Conservation (phyloP, 1,140 invertebrate genomes). For the Apis cerana region DNA sequence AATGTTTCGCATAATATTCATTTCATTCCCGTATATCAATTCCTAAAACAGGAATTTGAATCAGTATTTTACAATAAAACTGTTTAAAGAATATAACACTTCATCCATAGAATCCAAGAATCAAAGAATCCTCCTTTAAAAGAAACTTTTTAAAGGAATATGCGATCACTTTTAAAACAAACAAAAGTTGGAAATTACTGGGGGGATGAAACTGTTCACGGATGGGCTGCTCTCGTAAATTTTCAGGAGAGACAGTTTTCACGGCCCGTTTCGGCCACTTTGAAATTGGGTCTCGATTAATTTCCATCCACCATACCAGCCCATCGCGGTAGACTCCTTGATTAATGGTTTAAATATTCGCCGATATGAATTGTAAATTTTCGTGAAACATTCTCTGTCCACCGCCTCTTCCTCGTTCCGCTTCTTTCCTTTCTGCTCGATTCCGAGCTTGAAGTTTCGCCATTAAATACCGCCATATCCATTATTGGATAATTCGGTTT, state of each 20-base stretch:
- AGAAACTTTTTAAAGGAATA: no score
- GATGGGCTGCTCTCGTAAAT: not conserved
- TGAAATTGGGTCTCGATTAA: constrained; percentile 66
- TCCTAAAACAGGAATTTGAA: no score
- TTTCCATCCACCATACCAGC: constrained; percentile 63
- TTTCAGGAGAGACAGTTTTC: constrained; percentile 23
- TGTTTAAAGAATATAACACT: not conserved
- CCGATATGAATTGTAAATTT: constrained; percentile 76
- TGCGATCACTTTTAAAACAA: not conserved
- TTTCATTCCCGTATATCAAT: no score
- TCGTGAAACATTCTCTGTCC: constrained; percentile 49
- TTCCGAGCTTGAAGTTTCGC: constrained; percentile 19
- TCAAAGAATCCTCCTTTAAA: not conserved
- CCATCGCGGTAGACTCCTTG: constrained; percentile 60
- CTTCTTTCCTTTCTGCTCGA: not conserved
- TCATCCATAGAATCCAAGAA: not conserved
- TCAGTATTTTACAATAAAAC: not conserved
- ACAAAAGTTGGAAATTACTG: not conserved
- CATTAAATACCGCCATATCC: constrained; percentile 42
- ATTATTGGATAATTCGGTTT: not conserved
- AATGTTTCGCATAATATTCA: no score
- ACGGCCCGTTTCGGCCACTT: constrained; percentile 38
- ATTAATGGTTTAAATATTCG: constrained; percentile 76
- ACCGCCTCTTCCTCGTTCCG: not conserved
- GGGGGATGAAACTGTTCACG: not conserved